Base-by-base conservation (phyloP, 37 sponge, comb jelly and placozoan genomes). In the Halisarca cf. caerulea region DNA sequence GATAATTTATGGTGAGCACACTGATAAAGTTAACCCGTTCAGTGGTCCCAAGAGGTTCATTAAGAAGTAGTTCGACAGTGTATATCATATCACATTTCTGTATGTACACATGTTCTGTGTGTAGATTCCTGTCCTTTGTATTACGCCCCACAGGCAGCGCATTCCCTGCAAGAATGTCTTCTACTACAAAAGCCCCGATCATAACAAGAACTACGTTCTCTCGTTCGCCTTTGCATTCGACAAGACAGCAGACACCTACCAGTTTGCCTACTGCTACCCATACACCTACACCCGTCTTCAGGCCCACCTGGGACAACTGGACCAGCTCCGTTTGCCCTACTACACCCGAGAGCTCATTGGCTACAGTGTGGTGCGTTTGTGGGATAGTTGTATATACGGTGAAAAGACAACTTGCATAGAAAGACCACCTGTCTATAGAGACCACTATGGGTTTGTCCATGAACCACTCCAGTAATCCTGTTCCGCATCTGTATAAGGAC, bases 201-300 rank as follows among this genome's bases (percentile, higher is more conserved):
- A 98, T 66, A 77, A 83, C 34, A 96, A 92, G 74, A 93, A 90
- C 87, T 98, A 98, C 85, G 93, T 98, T 0, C 73, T 98, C 62
- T 92, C 96, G 32, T 94, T 98, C 83, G 94, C 92, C 7, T 95
- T 98, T 82, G 91, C 89, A 35, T 98, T 98, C 82, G 96, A 95
- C 59, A 90, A 70, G 32, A 93, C 91, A 78, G 91, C 94, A 17
- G 98, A 98, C 66, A 82, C 74, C 23, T 98, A 98, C 81, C 86
- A 98, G 93, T 98, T 98, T 86, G 88, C 99, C 35, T 98, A 98
- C 87, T 86, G 96, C 85, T 98, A 88, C 80, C 96, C 99, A 0
- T 98, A 98, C 81, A 84, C 96, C 30, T 91, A 96, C 86, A 58
- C 93, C n/a, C 30, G 84, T 34, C 89, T 96, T 0, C 92, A 88